These are phyloP conservation scores for Monomorium pharaonis DNA, from an alignment of 1,140 invertebrate genomes.

Conservation along the genomic window DNA sequence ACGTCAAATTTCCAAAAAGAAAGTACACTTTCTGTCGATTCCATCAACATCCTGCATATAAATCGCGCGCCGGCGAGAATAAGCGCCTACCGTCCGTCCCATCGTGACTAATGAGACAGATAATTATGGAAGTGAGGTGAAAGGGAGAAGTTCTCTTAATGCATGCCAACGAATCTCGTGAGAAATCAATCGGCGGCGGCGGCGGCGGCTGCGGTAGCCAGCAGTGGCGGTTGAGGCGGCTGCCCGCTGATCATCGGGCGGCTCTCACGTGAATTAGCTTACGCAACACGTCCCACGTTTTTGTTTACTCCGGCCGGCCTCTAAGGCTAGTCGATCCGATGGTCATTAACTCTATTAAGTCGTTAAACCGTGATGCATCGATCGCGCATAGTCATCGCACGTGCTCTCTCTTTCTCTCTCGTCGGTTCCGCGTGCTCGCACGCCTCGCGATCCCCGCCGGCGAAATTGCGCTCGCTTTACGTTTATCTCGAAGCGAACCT, in stretches of 20 bases:
- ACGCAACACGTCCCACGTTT: constrained; percentile 47
- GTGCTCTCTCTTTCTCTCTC: neutral
- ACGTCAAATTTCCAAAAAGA: neutral
- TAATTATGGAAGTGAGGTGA: constrained; percentile 24
- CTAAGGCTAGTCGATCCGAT: constrained; percentile 41
- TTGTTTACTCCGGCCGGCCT: constrained; percentile 24
- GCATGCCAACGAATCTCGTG: constrained; percentile 25
- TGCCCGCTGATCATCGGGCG: constrained; percentile 4
- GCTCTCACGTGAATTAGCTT: constrained; percentile 46
- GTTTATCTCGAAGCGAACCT: constrained; percentile 40
- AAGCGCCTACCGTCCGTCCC: neutral
- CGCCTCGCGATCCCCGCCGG: neutral
- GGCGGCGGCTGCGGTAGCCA: no score
- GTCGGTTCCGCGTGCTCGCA: neutral
- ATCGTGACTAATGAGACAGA: constrained; percentile 34
- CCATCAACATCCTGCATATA: neutral
- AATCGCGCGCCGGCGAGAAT: neutral
- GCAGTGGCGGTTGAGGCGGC: no score
- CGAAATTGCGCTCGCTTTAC: constrained; percentile 26
- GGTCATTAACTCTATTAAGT: constrained; percentile 64
- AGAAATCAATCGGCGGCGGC: constrained; percentile 53
- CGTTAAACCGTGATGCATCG: constrained; percentile 41
- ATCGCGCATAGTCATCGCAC: constrained; percentile 33
- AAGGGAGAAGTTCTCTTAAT: constrained; percentile 15
- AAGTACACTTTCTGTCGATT: neutral